These are phyloP conservation scores for Charina bottae DNA, from an alignment of 2,113 vertebrate genomes.

Conservation along the genomic window DNA sequence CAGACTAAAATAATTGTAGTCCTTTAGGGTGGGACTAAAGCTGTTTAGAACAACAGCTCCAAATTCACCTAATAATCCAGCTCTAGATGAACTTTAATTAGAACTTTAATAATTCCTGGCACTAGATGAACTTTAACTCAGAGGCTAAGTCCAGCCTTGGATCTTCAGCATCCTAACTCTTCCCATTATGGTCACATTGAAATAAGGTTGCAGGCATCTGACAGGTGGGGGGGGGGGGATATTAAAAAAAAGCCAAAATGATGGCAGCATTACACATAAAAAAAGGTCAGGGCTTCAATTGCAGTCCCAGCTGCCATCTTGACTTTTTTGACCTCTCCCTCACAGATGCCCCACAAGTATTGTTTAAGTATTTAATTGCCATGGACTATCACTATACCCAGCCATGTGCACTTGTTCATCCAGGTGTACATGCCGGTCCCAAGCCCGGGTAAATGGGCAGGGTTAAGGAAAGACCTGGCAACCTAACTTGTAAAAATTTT, in stretches of 20 bases:
- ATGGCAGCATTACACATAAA: not conserved
- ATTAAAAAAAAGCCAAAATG: not conserved
- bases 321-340: not conserved
- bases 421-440: too few species aligned
- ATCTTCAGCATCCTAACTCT: fast-evolving
- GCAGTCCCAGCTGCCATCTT: not conserved
- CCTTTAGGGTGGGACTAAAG: slow-evolving; percentile 45
- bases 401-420: too few species aligned
- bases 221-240: not conserved
- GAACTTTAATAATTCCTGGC: not conserved
- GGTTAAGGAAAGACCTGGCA: too few species aligned
- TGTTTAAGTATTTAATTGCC: not conserved
- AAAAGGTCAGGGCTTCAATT: not conserved
- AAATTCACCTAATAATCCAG: slow-evolving; percentile 30
- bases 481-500: too few species aligned
- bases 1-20: slow-evolving; percentile 63
- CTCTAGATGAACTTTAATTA: not conserved
- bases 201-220: not conserved
- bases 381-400: not conserved
- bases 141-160: not conserved
- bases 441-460: too few species aligned
- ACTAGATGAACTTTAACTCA: slow-evolving; percentile 6
- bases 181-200: not conserved
- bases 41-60: slow-evolving; percentile 29
- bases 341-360: not conserved